Evolutionary conservation across 2,113 vertebrate species (phyloP).

Genomic region (Pollachius pollachius): DNA sequence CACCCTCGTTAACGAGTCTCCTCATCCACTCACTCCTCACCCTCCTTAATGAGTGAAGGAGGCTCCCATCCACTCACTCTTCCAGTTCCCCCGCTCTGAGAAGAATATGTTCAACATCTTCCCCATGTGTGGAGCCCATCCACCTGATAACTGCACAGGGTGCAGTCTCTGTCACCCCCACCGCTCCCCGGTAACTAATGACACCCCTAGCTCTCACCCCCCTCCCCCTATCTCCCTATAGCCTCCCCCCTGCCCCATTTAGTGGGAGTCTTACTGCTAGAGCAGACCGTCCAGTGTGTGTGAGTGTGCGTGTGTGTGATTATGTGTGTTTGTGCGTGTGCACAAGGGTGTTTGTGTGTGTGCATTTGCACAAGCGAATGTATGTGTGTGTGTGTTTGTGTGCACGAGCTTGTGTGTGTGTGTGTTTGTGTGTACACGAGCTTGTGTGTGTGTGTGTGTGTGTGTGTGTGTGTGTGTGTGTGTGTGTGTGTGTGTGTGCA

Average conservation of each 20-base stretch:
- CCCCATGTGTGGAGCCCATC: too few species aligned
- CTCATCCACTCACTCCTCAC: too few species aligned
- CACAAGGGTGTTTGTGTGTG: background rate
- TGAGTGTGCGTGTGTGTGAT: background rate
- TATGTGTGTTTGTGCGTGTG: background rate
- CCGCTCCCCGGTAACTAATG: slow-evolving; percentile 61
- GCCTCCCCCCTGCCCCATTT: slow-evolving; percentile 63
- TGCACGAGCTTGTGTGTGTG: background rate
- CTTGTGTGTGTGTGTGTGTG: too few species aligned
- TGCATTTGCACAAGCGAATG: background rate
- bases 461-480: background rate
- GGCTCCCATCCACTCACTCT: too few species aligned
- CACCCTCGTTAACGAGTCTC: too few species aligned
- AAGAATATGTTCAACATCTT: too few species aligned
- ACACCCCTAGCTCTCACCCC: slow-evolving; percentile 50
- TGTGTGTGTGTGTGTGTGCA: background rate
- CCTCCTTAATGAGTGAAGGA: too few species aligned
- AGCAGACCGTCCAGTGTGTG: slow-evolving; percentile 33
- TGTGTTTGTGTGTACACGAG: too few species aligned
- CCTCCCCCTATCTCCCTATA: slow-evolving; percentile 25
- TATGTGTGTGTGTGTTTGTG: background rate
- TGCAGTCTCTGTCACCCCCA: slow-evolving; percentile 20
- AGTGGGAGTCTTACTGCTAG: slow-evolving; percentile 55
- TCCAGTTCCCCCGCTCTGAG: too few species aligned
- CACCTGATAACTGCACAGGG: slow-evolving; percentile 15